Conservation (phyloP, 2,888 invertebrate genomes). For the Deroplatys truncata region DNA sequence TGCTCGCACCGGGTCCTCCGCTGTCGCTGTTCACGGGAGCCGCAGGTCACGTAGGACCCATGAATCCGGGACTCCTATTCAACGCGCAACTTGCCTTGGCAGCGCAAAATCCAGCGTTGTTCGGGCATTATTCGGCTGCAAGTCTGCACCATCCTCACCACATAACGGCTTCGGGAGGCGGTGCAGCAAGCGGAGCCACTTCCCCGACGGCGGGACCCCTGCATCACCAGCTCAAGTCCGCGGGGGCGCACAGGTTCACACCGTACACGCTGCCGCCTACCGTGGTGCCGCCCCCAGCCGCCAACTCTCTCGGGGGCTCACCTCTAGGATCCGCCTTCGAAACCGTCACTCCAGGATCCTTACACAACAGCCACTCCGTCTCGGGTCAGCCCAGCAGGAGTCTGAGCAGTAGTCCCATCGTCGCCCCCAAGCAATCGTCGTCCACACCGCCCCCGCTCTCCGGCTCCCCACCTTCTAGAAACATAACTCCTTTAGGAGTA, state of each 20-base stretch:
- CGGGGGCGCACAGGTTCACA: conserved; percentile 74
- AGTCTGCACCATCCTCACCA: conserved; percentile 35
- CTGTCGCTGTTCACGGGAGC: conserved; percentile 47
- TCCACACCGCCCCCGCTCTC: conserved; percentile 22
- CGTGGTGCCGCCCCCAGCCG: conserved; percentile 37
- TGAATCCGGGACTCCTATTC: conserved; percentile 80
- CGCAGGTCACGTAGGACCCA: conserved; percentile 43
- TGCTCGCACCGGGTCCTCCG: conserved; percentile 64
- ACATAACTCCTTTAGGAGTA: conserved; percentile 48
- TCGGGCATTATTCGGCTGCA: conserved; percentile 50
- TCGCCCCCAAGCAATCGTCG: conserved; percentile 18
- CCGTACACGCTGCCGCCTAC: conserved; percentile 77
- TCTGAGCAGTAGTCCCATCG: conserved; percentile 26
- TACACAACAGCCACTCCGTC: conserved; percentile 51
- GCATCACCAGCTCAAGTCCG: conserved; percentile 56
- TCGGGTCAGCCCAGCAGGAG: conserved; percentile 46
- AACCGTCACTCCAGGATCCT: conserved; percentile 75
- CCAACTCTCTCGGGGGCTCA: conserved; percentile 49
- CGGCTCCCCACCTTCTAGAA: conserved; percentile 33
- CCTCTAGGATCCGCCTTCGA: conserved; percentile 81
- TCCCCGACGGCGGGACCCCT: conserved; percentile 42
- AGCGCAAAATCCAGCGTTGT: conserved; percentile 77
- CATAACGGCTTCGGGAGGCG: conserved; percentile 51
- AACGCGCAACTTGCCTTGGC: conserved; percentile 85
- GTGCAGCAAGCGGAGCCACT: conserved; percentile 42